Percentiles rank a stretch among this genome's conserved stretches.
Conservation (phyloP, 2,888 invertebrate species). For the Pseudococcus jackbeardsleyi region DNA sequence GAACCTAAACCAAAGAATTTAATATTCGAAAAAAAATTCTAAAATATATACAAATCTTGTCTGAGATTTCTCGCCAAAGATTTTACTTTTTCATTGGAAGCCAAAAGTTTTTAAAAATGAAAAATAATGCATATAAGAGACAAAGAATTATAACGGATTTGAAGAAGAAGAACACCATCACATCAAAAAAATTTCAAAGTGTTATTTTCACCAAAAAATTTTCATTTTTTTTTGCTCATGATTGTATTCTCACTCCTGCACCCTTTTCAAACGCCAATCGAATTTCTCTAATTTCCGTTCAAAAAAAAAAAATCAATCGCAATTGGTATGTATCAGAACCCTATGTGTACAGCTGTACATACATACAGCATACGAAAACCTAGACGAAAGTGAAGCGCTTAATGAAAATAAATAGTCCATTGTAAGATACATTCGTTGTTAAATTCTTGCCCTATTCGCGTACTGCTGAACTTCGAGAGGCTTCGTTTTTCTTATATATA, state of each 20-base stretch:
- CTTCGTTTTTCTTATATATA: slow-evolving; percentile 52
- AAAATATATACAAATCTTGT: slow-evolving; percentile 15
- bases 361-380: background rate
- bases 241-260: too few relatives aligned
- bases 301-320: slow-evolving; percentile 7
- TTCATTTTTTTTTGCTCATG: too few relatives aligned
- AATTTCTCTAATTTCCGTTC: background rate
- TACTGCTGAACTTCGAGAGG: background rate
- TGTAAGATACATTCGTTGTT: slow-evolving; percentile 44
- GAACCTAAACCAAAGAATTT: slow-evolving; percentile 30
- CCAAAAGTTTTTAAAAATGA: background rate
- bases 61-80: background rate
- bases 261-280: too few relatives aligned
- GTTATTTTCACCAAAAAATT: too few relatives aligned
- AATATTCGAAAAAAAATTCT: slow-evolving; percentile 1
- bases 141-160: too few relatives aligned
- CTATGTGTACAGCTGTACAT: background rate
- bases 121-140: background rate
- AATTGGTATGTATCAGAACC: background rate
- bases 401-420: slow-evolving; percentile 51
- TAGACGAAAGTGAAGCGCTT: slow-evolving; percentile 49
- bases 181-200: too few relatives aligned
- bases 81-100: background rate
- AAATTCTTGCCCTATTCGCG: background rate
- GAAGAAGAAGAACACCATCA: too few relatives aligned